Percentiles rank a stretch among this genome's conserved stretches.
These are phyloP conservation scores for Hemiscyllium ocellatum DNA, from an alignment of 2,113 vertebrate genomes.

Conservation along the genomic window DNA sequence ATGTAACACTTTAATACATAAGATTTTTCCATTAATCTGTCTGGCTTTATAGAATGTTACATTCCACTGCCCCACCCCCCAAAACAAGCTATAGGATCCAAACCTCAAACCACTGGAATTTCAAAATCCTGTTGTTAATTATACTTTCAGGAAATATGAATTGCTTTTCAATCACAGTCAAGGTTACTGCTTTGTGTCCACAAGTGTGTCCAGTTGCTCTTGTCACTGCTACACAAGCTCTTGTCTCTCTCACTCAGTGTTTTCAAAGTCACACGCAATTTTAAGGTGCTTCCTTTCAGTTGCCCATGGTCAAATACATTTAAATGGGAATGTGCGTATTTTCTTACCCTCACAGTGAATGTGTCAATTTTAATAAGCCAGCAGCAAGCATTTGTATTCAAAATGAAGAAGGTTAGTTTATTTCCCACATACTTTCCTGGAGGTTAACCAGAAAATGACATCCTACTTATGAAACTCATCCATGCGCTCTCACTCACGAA, in stretches of 20 bases:
- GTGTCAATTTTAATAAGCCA: no score
- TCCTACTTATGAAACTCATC: no score
- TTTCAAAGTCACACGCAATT: not conserved
- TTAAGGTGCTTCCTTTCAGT: no score
- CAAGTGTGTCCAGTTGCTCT: not conserved
- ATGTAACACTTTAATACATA: not conserved
- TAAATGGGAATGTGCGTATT: no score
- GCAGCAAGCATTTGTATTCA: no score
- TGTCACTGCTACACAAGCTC: not conserved
- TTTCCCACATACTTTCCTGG: no score
- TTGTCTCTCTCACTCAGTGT: not conserved
- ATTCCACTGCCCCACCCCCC: not conserved
- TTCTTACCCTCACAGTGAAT: no score
- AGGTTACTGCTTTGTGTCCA: not conserved
- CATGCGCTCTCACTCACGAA: no score
- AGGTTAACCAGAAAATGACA: no score
- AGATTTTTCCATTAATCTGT: conserved; percentile 22
- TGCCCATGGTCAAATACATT: no score
- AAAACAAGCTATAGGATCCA: not conserved
- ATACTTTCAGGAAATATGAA: not conserved
- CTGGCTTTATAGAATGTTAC: conserved; percentile 13
- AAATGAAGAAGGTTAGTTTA: no score
- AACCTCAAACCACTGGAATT: conserved; percentile 27
- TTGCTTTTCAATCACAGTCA: not conserved
- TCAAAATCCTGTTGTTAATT: conserved; percentile 22